phyloP scores from a whole-genome alignment of 2,888 invertebrate species.

The Eulithis prunata region DNA sequence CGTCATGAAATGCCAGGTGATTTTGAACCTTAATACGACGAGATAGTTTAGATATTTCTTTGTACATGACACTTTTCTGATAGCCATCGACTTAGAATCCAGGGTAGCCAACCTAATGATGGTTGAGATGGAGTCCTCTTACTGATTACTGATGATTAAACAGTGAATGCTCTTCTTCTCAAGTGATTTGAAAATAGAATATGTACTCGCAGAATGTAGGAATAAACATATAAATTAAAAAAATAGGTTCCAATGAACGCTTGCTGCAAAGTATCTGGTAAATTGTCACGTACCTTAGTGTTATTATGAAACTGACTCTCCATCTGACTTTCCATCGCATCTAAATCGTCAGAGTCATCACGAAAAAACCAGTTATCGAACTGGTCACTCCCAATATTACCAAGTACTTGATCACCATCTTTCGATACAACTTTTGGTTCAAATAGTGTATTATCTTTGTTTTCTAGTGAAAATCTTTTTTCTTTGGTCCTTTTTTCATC shows the following conservation, averaged over 20 bases:
- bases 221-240: no score
- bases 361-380: conserved; percentile 77
- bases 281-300: conserved; percentile 55
- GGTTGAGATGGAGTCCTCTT: background rate
- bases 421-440: background rate
- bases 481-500: background rate
- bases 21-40: background rate
- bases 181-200: no score
- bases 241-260: no score
- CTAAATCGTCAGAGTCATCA: conserved; percentile 71
- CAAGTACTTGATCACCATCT: conserved; percentile 71
- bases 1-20: background rate
- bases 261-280: no score
- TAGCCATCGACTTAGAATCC: background rate
- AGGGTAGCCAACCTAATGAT: background rate
- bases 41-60: background rate
- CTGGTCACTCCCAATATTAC: conserved; percentile 40
- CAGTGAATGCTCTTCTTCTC: conserved; percentile 1
- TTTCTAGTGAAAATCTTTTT: background rate
- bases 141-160: background rate
- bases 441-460: background rate
- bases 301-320: conserved; percentile 62
- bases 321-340: conserved; percentile 66
- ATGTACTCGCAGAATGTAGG: no score
- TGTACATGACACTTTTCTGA: no score